phyloP scores from a whole-genome alignment of 2,113 vertebrate genomes.

The Maccullochella peelii region DNA sequence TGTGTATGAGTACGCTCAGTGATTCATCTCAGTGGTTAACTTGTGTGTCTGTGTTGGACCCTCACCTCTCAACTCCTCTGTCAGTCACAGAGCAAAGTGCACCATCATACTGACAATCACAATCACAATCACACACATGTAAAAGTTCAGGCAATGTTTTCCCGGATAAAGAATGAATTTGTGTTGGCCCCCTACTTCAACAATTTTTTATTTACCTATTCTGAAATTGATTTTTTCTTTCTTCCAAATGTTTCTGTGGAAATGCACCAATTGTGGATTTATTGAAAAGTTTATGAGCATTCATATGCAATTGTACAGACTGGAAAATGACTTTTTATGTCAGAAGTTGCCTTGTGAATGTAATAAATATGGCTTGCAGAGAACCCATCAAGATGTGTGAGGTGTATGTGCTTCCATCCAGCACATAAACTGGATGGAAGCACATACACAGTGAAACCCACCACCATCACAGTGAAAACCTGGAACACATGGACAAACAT shows the following conservation, averaged over 20 bases:
- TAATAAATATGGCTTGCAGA: background rate
- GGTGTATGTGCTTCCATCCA: background rate
- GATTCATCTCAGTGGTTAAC: conserved; percentile 19
- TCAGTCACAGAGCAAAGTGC: conserved; percentile 15
- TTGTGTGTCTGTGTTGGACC: background rate
- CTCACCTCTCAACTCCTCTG: conserved; percentile 29
- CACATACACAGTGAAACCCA: no score
- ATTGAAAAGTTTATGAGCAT: background rate
- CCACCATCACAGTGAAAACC: background rate
- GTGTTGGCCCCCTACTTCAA: background rate
- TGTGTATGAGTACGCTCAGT: background rate
- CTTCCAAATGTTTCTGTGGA: background rate
- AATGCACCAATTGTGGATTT: background rate
- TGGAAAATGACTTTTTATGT: background rate
- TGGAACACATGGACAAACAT: background rate
- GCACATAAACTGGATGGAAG: background rate
- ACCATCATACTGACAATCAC: background rate
- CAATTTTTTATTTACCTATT: background rate
- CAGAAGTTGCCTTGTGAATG: background rate
- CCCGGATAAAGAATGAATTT: background rate
- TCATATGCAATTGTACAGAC: background rate
- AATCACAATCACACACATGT: background rate
- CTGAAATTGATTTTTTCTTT: background rate
- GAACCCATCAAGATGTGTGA: background rate
- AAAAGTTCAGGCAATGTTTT: no score